These are phyloP conservation scores for Rotaria sp. DNA, from an alignment of 2,888 invertebrate genomes.

Conservation along the genomic window DNA sequence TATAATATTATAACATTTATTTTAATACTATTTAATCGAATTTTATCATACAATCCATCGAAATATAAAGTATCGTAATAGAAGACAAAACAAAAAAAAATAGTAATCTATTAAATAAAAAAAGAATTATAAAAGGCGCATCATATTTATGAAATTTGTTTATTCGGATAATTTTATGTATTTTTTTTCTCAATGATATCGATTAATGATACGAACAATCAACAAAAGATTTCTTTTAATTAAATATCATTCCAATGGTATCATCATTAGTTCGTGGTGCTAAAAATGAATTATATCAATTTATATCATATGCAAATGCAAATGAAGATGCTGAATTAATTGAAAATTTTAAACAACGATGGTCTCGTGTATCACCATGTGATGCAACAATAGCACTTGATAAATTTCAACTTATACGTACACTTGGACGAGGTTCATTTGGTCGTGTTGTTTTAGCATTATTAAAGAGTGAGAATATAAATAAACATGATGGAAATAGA, in stretches of 20 bases:
- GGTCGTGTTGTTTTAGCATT: constrained; percentile 99
- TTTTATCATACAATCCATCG: too few relatives aligned
- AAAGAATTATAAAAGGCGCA: not conserved
- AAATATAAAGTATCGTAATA: too few relatives aligned
- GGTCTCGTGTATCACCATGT: not conserved
- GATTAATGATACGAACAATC: not conserved
- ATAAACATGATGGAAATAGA: constrained; percentile 75
- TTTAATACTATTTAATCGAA: too few relatives aligned
- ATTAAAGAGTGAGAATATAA: constrained; percentile 64
- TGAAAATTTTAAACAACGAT: not conserved
- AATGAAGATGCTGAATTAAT: not conserved
- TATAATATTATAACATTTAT: too few relatives aligned
- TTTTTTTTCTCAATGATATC: not conserved
- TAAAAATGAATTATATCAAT: constrained; percentile 12
- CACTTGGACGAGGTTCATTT: constrained; percentile 95
- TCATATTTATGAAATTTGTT: too few relatives aligned
- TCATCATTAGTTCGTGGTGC: not conserved
- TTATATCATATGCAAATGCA: not conserved
- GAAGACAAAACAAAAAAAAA: too few relatives aligned
- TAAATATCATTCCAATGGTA: not conserved
- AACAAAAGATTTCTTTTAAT: not conserved
- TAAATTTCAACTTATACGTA: constrained; percentile 97
- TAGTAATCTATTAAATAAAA: too few relatives aligned
- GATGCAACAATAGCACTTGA: constrained; percentile 69
- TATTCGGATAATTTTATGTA: not conserved